Percentiles rank a stretch among this genome's conserved stretches.
These are phyloP conservation scores for Oryzias javanicus DNA, from an alignment of 2,113 vertebrate species.

Conservation along the genomic window DNA sequence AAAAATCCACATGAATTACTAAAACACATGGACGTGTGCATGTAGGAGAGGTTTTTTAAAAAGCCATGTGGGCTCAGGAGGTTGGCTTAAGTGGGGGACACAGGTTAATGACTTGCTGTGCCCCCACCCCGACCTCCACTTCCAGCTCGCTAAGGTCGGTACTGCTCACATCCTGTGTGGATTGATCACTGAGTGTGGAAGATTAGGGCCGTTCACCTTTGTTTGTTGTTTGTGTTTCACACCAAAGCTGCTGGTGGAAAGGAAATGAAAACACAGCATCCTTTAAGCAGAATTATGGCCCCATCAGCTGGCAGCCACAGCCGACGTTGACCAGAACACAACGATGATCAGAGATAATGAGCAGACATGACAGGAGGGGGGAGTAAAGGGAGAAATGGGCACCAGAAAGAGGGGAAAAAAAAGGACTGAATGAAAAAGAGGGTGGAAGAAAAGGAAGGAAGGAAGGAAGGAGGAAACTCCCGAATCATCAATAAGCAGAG, in stretches of 20 bases:
- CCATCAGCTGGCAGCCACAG: conserved; percentile 25
- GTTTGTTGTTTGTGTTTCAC: neutral
- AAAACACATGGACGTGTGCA: too few relatives aligned
- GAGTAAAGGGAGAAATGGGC: conserved; percentile 21
- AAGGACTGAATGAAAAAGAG: conserved; percentile 5
- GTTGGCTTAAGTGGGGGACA: too few relatives aligned
- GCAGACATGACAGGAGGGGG: conserved; percentile 50
- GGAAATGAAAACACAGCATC: conserved; percentile 8
- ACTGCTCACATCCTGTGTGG: conserved; percentile 10
- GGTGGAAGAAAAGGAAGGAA: conserved; percentile 11
- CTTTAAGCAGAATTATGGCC: neutral
- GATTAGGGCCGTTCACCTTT: neutral
- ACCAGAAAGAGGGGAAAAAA: conserved; percentile 15
- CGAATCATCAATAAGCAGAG: conserved; percentile 50
- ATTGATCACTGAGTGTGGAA: neutral
- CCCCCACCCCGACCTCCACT: too few relatives aligned
- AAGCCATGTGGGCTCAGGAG: too few relatives aligned
- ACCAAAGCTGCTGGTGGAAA: neutral
- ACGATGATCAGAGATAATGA: conserved; percentile 64
- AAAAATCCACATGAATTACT: too few relatives aligned
- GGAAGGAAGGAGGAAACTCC: conserved; percentile 48
- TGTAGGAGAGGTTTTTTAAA: too few relatives aligned
- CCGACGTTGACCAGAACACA: conserved; percentile 39
- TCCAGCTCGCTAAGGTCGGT: neutral
- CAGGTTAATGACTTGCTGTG: too few relatives aligned